A percentile compares a stretch with the other conserved stretches of the same genome.
Conservation (phyloP, 2,888 invertebrate species). For the Ophion costatus region DNA sequence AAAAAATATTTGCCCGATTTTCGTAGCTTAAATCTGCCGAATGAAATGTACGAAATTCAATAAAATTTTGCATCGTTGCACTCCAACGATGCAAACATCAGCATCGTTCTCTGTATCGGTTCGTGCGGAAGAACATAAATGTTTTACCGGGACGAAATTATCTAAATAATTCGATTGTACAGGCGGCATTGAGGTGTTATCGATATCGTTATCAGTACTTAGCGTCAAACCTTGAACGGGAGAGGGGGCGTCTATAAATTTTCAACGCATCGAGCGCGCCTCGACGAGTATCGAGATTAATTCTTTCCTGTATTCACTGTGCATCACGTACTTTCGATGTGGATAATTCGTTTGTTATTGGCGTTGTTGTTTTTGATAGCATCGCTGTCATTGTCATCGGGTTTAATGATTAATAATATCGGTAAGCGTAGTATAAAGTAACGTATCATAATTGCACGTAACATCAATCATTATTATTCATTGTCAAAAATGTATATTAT, state of each 20-base stretch:
- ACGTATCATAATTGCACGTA: too few relatives aligned
- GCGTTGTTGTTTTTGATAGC: background rate
- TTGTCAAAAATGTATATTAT: too few relatives aligned
- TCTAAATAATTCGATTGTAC: conserved; percentile 20
- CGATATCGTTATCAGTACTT: conserved; percentile 45
- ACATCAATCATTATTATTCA: too few relatives aligned
- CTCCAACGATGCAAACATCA: too few relatives aligned
- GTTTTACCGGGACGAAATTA: conserved; percentile 4
- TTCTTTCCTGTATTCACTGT: background rate
- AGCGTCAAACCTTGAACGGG: conserved; percentile 1
- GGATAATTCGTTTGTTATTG: background rate
- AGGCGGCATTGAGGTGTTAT: conserved; percentile 43
- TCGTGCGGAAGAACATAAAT: too few relatives aligned
- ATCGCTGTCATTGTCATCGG: too few relatives aligned
- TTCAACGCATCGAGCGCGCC: conserved; percentile 10
- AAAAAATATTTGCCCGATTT: too few relatives aligned
- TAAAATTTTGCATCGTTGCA: too few relatives aligned
- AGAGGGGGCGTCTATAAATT: conserved; percentile 18
- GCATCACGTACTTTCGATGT: background rate
- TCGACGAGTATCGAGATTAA: background rate
- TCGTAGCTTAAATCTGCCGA: too few relatives aligned
- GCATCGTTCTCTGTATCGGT: too few relatives aligned
- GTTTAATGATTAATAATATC: background rate
- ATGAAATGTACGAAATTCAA: too few relatives aligned
- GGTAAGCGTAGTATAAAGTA: too few relatives aligned